Percentiles rank a stretch among this genome's conserved stretches.
These are phyloP conservation scores for Graphium colonna DNA, from an alignment of 2,888 invertebrate species.

Conservation along the genomic window DNA sequence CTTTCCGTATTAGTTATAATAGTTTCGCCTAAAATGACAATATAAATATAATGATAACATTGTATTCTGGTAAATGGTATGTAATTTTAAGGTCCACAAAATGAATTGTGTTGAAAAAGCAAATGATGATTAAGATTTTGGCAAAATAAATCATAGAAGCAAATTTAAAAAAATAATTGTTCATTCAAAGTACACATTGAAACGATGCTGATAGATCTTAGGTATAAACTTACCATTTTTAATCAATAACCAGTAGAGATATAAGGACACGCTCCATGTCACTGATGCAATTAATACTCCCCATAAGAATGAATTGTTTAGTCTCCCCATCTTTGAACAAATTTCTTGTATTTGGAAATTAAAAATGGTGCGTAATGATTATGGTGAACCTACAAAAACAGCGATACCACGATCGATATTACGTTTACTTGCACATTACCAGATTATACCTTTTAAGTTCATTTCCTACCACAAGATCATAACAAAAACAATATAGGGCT, in stretches of 20 bases:
- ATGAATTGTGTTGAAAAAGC: neutral
- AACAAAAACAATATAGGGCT: too few relatives aligned
- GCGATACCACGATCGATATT: neutral
- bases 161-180: neutral
- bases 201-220: neutral
- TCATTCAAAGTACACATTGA: neutral
- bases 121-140: neutral
- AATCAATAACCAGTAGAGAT: slow-evolving; percentile 83
- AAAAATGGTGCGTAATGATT: neutral
- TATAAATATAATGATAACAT: neutral
- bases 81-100: neutral
- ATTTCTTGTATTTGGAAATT: neutral
- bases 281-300: slow-evolving; percentile 87
- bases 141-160: neutral
- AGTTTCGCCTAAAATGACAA: slow-evolving; percentile 52
- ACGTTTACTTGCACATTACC: too few relatives aligned
- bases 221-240: slow-evolving; percentile 60
- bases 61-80: neutral
- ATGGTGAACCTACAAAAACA: neutral
- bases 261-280: slow-evolving; percentile 87
- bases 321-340: slow-evolving; percentile 39
- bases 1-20: slow-evolving; percentile 42
- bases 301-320: slow-evolving; percentile 84
- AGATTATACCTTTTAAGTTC: too few relatives aligned
- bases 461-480: too few relatives aligned